Conservation (phyloP, 2,888 invertebrate species). For the Blera fallax region DNA sequence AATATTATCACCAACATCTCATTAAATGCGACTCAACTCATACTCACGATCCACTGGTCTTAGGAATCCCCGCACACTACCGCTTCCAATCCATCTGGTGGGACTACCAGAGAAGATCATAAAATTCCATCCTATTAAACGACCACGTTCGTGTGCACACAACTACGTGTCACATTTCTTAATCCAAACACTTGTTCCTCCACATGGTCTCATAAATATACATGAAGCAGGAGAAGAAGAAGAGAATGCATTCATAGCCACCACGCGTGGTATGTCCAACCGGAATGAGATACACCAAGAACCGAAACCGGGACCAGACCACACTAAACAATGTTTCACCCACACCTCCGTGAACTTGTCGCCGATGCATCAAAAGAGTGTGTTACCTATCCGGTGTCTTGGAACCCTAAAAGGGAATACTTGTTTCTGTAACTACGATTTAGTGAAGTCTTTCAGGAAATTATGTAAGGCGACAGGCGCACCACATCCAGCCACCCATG, state of each 20-base stretch:
- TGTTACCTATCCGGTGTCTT: slow-evolving; percentile 14
- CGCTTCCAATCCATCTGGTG: background rate
- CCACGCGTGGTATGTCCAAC: slow-evolving; percentile 7
- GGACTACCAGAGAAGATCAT: slow-evolving; percentile 26
- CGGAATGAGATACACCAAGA: slow-evolving; percentile 19
- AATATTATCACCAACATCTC: slow-evolving; percentile 35
- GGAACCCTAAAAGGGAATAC: slow-evolving; percentile 55
- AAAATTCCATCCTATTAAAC: slow-evolving; percentile 55
- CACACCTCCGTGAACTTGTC: slow-evolving; percentile 61
- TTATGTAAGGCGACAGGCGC: slow-evolving; percentile 52
- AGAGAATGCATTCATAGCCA: slow-evolving; percentile 24
- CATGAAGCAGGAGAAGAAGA: slow-evolving; percentile 47
- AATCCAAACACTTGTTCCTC: slow-evolving; percentile 70
- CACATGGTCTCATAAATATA: slow-evolving; percentile 68
- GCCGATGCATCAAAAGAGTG: slow-evolving; percentile 57
- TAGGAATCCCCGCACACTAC: background rate
- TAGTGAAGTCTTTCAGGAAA: slow-evolving; percentile 42
- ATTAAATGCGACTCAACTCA: slow-evolving; percentile 18
- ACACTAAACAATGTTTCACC: slow-evolving; percentile 29
- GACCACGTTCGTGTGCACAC: slow-evolving; percentile 49
- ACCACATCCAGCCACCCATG: slow-evolving; percentile 35
- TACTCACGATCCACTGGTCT: background rate
- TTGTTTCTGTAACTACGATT: slow-evolving; percentile 44
- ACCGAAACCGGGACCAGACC: background rate
- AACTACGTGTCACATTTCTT: slow-evolving; percentile 69